Base-by-base conservation (phyloP, 35 echinoderm and acorn worm genomes). In the Heliocidaris erythrogramma region DNA sequence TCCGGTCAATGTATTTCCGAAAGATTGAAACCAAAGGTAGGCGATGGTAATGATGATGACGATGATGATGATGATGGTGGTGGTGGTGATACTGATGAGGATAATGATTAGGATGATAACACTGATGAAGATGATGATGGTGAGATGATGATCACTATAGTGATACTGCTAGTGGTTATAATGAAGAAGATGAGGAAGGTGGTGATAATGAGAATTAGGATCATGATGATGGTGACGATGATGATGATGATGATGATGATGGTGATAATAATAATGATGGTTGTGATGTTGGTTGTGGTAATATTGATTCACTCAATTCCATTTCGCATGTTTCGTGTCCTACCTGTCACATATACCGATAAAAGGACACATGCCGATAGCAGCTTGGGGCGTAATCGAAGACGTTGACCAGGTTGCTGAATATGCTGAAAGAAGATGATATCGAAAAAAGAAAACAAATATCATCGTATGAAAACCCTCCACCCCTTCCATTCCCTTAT, bases 191-290 rank as follows among this genome's bases (percentile, higher is more conserved):
- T 89, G 7, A 47, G 30, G 29, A 89, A 16, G 11, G 7, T 13
- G 5, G 2, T 12, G 29, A 42, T 42, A n/a, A 11, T 89, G 87
- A 89, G 31, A 24, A 89, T 89, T 5, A 47, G 30, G 29, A 89
- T 35, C 0, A 24, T 13, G 5, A 8, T 35, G 29, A 42, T 42
- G 87, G 12, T 9, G 87, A 89, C 0, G 32, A 89, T 42, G 32
- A 35, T 89, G 31, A 32, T 89, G 0, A 89, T 42, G 30, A 86
- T 9, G 85, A 31, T 86, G 24, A 86, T 3, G 85, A 86, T 86
- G 85, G 10, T 86, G 85, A 86, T 86, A 0, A 86, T 86, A n/a
- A 84, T 84, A 84, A 84, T 84, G 65, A 84, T 84, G 65, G 65
- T 84, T 0, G 4, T 84, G 65, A n/a, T 84, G 65, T 14, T 84